Evolutionary conservation across 2,888 invertebrate genomes (phyloP), one percentile per base, ranked within the genome.

Genomic region (Drosophila limbata): DNA sequence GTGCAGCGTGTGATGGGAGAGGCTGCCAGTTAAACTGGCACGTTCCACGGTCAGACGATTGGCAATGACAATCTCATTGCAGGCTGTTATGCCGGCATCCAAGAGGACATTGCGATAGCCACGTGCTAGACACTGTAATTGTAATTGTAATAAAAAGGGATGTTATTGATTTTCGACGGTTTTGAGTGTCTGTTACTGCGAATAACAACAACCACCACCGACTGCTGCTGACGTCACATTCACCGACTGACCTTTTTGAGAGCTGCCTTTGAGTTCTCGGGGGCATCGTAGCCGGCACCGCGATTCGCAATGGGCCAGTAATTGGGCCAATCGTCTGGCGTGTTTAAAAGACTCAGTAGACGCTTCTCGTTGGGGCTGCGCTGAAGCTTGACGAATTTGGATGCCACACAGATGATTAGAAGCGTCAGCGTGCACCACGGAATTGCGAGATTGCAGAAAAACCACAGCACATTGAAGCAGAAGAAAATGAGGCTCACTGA

Each of bases 221-320:
- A 52, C 19, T 37, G 64, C 3, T 37, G 64, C 4, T 65, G 79
- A 72, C 64, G 79, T 76, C 69, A 72, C 78, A 8, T 28, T 28
- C 28, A 28, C 28, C 28, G 28, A 28, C 28, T 8, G 28, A 92
- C 92, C 84, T 92, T 92, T 84, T 91, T 92, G 25, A 93, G 83
- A 39, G 92, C 92, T 44, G 92, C 91, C 79, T 88, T 89, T 2
- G 93, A 92, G 63, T 93, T 93, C 72, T 92, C 93, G 1, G 93
- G 92, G 19, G 92, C 92, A 86, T 93, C 93, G 76, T 92, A 93
- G 37, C 91, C 91, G 67, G 92, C 92, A 48, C 92, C 93, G 15
- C 91, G 90, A 81, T 92, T 91, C 1, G 92, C 93, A 53, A 93
- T 91, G 39, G 92, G 91, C 92, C 92, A 93, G 65, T 91, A 92